Percentiles rank a stretch among this genome's conserved stretches.
Conservation (phyloP, 1,140 invertebrate species). For the Venturia canescens region DNA sequence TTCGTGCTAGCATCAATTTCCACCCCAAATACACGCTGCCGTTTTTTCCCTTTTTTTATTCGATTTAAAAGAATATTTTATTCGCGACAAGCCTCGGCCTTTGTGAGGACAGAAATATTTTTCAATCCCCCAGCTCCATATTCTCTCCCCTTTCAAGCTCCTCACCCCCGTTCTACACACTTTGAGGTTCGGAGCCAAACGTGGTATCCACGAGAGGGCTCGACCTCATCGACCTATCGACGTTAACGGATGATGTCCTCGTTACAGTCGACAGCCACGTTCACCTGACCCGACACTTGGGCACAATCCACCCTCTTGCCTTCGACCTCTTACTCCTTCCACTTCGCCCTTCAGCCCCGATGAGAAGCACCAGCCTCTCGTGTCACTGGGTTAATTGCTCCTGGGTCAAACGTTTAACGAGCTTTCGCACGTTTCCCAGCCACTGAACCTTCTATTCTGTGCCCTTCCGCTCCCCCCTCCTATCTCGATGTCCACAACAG, state of each 20-base stretch:
- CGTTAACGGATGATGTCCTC: slow-evolving; percentile 41
- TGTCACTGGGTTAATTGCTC: slow-evolving; percentile 46
- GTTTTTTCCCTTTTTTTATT: too few species aligned
- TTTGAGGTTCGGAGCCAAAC: neutral
- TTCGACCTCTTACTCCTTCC: neutral
- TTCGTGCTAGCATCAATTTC: too few species aligned
- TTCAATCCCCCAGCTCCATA: neutral
- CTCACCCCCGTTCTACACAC: neutral
- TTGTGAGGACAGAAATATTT: too few species aligned
- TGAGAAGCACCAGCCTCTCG: slow-evolving; percentile 25
- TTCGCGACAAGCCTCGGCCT: too few species aligned
- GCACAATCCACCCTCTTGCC: slow-evolving; percentile 10
- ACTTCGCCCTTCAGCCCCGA: neutral
- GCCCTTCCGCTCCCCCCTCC: neutral
- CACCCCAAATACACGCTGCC: too few species aligned
- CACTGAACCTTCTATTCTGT: neutral
- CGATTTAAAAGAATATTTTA: too few species aligned
- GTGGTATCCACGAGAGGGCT: slow-evolving; percentile 1
- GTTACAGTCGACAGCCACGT: slow-evolving; percentile 15
- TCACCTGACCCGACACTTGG: slow-evolving; percentile 9
- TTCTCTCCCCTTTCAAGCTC: neutral
- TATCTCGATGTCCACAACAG: too few species aligned
- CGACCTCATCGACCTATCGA: slow-evolving; percentile 46
- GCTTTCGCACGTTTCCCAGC: slow-evolving; percentile 5
- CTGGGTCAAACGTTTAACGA: slow-evolving; percentile 43